Conservation (phyloP, 2,113 vertebrate species). For the Corydoras maculifer region DNA sequence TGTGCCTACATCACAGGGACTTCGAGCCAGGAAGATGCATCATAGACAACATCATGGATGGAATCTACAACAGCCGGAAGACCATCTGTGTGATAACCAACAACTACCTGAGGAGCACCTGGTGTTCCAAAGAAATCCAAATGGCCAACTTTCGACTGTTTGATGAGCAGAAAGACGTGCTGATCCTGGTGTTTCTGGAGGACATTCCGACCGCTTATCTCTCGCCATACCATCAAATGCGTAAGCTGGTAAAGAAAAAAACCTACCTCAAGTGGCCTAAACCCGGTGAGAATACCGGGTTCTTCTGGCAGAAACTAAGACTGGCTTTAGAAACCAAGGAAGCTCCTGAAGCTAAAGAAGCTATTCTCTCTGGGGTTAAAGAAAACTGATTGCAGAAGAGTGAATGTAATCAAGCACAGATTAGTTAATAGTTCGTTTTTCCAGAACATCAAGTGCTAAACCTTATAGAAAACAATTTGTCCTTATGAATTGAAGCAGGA, state of each 20-base stretch:
- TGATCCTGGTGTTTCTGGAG: slow-evolving; percentile 68
- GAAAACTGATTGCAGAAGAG: neutral
- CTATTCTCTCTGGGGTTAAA: neutral
- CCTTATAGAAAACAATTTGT: too few species aligned
- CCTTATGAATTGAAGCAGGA: too few species aligned
- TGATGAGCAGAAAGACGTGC: slow-evolving; percentile 64
- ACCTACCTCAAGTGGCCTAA: slow-evolving; percentile 64
- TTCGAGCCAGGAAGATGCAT: slow-evolving; percentile 68
- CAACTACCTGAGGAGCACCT: slow-evolving; percentile 63
- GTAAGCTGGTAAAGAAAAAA: slow-evolving; percentile 57
- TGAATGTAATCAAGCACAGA: too few species aligned
- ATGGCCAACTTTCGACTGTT: slow-evolving; percentile 69
- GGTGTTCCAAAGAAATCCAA: slow-evolving; percentile 72
- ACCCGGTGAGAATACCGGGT: slow-evolving; percentile 26
- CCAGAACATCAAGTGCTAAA: too few species aligned
- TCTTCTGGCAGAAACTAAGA: slow-evolving; percentile 69
- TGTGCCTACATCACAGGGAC: slow-evolving; percentile 72
- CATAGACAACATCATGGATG: slow-evolving; percentile 67
- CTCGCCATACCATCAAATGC: slow-evolving; percentile 63
- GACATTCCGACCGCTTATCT: slow-evolving; percentile 56
- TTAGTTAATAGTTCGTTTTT: too few species aligned
- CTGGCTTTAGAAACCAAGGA: slow-evolving; percentile 51
- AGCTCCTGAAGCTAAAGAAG: neutral
- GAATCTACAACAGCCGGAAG: slow-evolving; percentile 67
- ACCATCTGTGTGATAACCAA: slow-evolving; percentile 69